Percentiles rank a stretch among this genome's conserved stretches.
These are phyloP conservation scores for Dicranocentrus wangi DNA, from an alignment of 2,888 invertebrate species.

Conservation along the genomic window DNA sequence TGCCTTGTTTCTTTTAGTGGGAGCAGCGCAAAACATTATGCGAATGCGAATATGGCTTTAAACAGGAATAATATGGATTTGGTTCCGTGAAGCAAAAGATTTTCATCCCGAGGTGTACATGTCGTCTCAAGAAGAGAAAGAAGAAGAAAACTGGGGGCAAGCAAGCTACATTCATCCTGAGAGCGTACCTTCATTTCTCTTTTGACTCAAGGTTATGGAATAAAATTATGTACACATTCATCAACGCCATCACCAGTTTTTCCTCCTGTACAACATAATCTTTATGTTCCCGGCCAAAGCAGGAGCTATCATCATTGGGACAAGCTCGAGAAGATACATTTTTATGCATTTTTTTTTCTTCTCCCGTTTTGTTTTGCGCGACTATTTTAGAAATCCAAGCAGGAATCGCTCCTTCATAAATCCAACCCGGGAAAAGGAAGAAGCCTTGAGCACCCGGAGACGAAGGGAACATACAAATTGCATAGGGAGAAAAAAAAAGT, in stretches of 20 bases:
- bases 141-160: neutral
- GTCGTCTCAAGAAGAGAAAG: neutral
- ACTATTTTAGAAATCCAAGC: conserved; percentile 38
- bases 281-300: conserved; percentile 33
- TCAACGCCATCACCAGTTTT: conserved; percentile 62
- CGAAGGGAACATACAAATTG: conserved; percentile 53
- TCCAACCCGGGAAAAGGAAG: conserved; percentile 28
- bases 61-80: too few relatives aligned
- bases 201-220: conserved; percentile 39
- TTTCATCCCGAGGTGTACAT: neutral
- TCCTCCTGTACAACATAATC: conserved; percentile 48
- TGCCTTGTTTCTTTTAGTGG: too few relatives aligned
- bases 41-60: too few relatives aligned
- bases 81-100: neutral
- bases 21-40: too few relatives aligned
- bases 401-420: conserved; percentile 47
- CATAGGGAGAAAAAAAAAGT: conserved; percentile 41
- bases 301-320: conserved; percentile 44
- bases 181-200: conserved; percentile 17
- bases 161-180: neutral
- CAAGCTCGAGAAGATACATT: conserved; percentile 3
- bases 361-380: neutral
- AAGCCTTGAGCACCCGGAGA: conserved; percentile 37
- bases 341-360: conserved; percentile 29
- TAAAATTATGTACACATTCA: conserved; percentile 55